phyloP scores from a whole-genome alignment of 92 coral and sea anemone genomes.

The Paragorgia papillata region DNA sequence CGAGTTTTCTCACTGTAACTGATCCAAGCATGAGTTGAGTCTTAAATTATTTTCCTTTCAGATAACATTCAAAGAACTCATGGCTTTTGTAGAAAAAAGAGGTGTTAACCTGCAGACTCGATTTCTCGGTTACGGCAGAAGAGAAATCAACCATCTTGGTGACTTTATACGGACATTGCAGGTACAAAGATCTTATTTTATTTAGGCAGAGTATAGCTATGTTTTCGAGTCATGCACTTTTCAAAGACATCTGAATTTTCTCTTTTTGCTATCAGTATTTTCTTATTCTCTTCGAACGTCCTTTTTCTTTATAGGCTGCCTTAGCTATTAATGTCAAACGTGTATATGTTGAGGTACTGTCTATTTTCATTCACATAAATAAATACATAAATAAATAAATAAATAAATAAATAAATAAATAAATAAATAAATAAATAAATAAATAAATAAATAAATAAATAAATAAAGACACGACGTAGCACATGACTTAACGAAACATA shows the following conservation, averaged over 20 bases:
- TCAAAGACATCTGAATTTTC: no score
- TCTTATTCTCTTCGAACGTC: no score
- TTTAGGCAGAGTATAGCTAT: no score
- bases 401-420: no score
- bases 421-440: no score
- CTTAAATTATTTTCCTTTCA: slow-evolving; percentile 32
- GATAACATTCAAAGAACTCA: slow-evolving; percentile 97
- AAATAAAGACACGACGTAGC: no score
- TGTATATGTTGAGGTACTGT: slow-evolving; percentile 97
- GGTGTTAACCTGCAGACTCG: slow-evolving; percentile 95
- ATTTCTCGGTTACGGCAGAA: slow-evolving; percentile 94
- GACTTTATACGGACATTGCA: slow-evolving; percentile 93
- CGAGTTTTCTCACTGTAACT: no score
- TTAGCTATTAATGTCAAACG: slow-evolving; percentile 95
- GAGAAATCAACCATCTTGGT: slow-evolving; percentile 89
- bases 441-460: no score
- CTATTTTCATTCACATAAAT: background rate
- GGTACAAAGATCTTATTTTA: slow-evolving; percentile 48
- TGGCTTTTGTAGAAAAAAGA: slow-evolving; percentile 93
- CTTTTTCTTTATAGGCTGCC: slow-evolving; percentile 69
- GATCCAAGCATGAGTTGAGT: no score
- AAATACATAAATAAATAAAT: background rate
- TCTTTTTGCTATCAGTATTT: no score
- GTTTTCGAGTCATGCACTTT: no score
- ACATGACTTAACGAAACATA: no score